Base-by-base conservation (phyloP, 2,888 invertebrate species). In the Heliothis peltigera region DNA sequence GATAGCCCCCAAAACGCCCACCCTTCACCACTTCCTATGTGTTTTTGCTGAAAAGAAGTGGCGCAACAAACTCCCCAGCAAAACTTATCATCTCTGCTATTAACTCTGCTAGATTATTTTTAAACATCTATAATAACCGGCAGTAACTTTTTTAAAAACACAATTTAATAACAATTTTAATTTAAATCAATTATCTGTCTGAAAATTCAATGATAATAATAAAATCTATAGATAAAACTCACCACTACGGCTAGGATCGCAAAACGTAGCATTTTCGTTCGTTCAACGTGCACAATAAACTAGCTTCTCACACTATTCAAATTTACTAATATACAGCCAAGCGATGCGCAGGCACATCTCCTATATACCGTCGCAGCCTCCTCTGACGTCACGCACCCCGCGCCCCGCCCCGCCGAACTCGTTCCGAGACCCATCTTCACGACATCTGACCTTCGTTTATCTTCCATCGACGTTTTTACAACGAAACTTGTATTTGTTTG, bases 301-400 rank as follows among this genome's bases (percentile, higher is more conserved):
- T 84, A 61, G 19, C 64, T 80, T 83, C 84, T 84, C 88, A 86
- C 88, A 83, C 79, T 77, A 84, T 82, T 83, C 83, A 86, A 87
- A 88, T 87, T 89, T 88, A 88, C 83, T 86, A 86, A 88, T 87
- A 90, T 89, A 88, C 76, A 79, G 86, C 84, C 84, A 84, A 81
- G 69, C 76, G 85, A 78, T 83, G 79, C 87, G 87, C 86, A 70
- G 64, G 89, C 90, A 86, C 91, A 91, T 91, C 92, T 89, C 87
- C 90, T 94, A 93, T 93, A 93, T 94, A 94, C 84, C 87, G 74
- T 67, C 85, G 80, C 91, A 92, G 92, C 89, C 91, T 92, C 90
- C 89, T 80, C 74, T 92, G 92, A 94, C 92, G 93, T 93, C 92
- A 93, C 65, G 21, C 32, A 74, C 19, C 78, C 75, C 75, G 76